Evolutionary conservation across 1,140 invertebrate species (phyloP).

Genomic region (Drosophila hydei): DNA sequence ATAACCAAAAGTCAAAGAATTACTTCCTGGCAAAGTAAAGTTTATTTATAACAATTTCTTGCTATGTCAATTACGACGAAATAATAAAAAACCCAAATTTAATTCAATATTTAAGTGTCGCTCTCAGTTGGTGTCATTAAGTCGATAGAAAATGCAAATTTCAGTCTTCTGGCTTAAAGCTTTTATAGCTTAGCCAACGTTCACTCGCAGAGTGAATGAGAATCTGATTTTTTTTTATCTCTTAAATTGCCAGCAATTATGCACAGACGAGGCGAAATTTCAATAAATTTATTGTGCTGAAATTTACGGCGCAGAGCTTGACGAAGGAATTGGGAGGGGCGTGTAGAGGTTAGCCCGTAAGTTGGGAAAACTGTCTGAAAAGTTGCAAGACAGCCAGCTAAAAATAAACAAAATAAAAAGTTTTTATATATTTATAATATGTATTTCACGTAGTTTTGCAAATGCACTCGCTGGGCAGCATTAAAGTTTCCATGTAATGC

Average conservation of each 20-base stretch:
- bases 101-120: neutral
- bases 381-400: slow-evolving; percentile 62
- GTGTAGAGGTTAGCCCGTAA: neutral
- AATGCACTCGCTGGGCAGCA: slow-evolving; percentile 30
- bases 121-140: neutral
- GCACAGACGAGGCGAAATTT: slow-evolving; percentile 62
- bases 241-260: slow-evolving; percentile 70
- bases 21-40: neutral
- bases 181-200: neutral
- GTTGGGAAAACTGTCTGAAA: slow-evolving; percentile 33
- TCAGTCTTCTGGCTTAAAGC: neutral
- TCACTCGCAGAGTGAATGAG: neutral
- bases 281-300: slow-evolving; percentile 66
- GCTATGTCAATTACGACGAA: neutral
- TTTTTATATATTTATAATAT: slow-evolving; percentile 67
- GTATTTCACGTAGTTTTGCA: slow-evolving; percentile 47
- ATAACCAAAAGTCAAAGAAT: neutral
- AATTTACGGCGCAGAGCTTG: slow-evolving; percentile 47
- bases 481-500: slow-evolving; percentile 48
- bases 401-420: slow-evolving; percentile 73
- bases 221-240: neutral
- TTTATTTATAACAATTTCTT: neutral
- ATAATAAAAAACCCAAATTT: neutral
- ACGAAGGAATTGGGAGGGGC: neutral
- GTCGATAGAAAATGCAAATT: neutral